Evolutionary conservation across 2,888 invertebrate species (phyloP), one percentile per base, ranked within the genome.

Genomic region (Limnephilus auricula): DNA sequence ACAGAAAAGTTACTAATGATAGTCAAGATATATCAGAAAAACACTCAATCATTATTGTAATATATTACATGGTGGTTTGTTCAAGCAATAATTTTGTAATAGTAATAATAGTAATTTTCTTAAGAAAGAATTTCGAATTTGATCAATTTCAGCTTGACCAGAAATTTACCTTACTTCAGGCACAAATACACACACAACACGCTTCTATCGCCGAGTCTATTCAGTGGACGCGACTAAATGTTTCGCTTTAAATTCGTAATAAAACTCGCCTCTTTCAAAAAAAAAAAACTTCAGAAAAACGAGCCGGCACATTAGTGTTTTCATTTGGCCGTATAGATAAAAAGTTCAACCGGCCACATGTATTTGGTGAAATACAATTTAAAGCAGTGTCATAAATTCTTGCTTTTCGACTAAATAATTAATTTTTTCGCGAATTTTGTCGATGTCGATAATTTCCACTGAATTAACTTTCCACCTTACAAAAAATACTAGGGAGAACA

Each of bases 171-270:
- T n/a, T n/a, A 65, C n/a, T 65, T 65, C n/a, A 25, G 9, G 9
- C 65, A 25, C 9, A 65, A 18, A 65, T 18, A 65, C 65, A 65
- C 65, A n/a, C 65, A 25, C 65, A 0, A 65, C 18, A 50, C 25
- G 6, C 9, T 25, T 65, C 65, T 65, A 65, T n/a, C 25, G 65
- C 25, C 2, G 25, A 25, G 65, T 25, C 9, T 25, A 50, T 5
- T 25, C 65, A 65, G 65, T 85, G 85, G 40, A 30, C 12, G n/a
- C 30, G 40, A 40, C 30, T 85, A 85, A 40, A 85, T 85, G 45
- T 85, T 85, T 45, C 85, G 85, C 37, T 45, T 40, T 25, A 85
- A 85, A 85, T 45, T 45, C 13, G 30, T 34, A 84, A 85, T 37
- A 37, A 85, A 82, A 82, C 65, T n/a, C n/a, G 65, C 65, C n/a